phyloP scores from a whole-genome alignment of 1,140 invertebrate species.

The Kradibia gibbosae region DNA sequence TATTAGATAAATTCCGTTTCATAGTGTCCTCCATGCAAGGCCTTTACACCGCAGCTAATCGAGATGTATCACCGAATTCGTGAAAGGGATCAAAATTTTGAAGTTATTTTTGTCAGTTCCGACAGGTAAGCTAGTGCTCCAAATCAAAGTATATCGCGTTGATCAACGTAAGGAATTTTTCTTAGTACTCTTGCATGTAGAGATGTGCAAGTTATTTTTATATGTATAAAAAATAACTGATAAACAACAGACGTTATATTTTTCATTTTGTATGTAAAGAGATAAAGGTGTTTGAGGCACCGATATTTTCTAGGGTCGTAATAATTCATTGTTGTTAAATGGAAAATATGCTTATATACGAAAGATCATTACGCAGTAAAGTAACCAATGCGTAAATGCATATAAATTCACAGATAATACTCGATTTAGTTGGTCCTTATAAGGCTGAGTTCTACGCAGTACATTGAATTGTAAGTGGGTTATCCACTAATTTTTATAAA shows the following conservation, averaged over 20 bases:
- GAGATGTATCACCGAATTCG: slow-evolving; percentile 80
- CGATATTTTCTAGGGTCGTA: too few relatives aligned
- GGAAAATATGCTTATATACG: background rate
- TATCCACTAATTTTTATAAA: background rate
- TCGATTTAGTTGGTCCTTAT: slow-evolving; percentile 13
- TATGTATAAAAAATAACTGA: too few relatives aligned
- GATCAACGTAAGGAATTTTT: too few relatives aligned
- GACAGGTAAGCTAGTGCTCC: slow-evolving; percentile 80
- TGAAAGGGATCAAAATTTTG: slow-evolving; percentile 80
- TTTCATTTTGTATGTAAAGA: too few relatives aligned
- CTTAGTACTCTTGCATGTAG: too few relatives aligned
- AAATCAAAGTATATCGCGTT: too few relatives aligned
- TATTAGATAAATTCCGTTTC: background rate
- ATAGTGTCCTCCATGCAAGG: slow-evolving; percentile 87
- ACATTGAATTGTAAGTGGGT: background rate
- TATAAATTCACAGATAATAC: slow-evolving; percentile 1
- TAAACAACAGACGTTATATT: too few relatives aligned
- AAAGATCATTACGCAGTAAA: background rate
- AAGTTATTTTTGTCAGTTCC: slow-evolving; percentile 87
- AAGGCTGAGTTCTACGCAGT: background rate
- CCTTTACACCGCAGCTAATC: slow-evolving; percentile 83
- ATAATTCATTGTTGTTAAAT: background rate
- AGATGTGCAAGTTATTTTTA: too few relatives aligned
- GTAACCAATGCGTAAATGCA: background rate
- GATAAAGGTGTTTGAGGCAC: too few relatives aligned